Conservation (phyloP, 1,140 invertebrate species). For the Drosophila micromelanica region DNA sequence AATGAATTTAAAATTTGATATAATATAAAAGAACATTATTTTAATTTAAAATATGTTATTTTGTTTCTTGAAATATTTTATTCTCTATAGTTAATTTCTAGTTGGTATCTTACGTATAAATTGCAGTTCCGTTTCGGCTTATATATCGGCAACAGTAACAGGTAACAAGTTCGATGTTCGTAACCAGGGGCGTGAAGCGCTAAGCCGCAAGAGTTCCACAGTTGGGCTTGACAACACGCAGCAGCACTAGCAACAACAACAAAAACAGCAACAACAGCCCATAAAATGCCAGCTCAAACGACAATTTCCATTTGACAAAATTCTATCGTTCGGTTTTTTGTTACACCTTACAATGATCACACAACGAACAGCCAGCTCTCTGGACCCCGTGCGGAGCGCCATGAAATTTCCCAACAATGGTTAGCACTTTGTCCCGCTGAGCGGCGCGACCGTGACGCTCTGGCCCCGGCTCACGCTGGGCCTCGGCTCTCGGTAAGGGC, state of each 20-base stretch:
- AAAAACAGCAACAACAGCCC: constrained; percentile 19
- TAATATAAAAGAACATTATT: too few species aligned
- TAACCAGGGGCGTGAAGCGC: constrained; percentile 53
- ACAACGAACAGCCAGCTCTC: constrained; percentile 10
- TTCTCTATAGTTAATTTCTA: too few species aligned
- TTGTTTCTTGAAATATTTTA: too few species aligned
- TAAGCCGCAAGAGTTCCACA: constrained; percentile 7
- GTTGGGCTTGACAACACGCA: not conserved
- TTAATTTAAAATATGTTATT: too few species aligned
- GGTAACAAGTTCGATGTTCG: constrained; percentile 26
- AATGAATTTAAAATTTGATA: too few species aligned
- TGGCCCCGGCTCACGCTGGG: constrained; percentile 58
- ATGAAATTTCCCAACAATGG: constrained; percentile 78
- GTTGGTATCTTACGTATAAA: too few species aligned
- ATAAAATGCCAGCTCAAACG: constrained; percentile 44
- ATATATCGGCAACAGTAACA: constrained; percentile 2
- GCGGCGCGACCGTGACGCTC: constrained; percentile 61
- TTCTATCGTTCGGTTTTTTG: constrained; percentile 76
- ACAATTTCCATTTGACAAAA: constrained; percentile 78
- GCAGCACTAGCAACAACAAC: not conserved
- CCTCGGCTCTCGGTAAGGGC: not conserved
- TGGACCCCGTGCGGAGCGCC: constrained; percentile 74
- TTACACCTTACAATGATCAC: constrained; percentile 74
- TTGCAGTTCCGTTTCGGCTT: constrained; percentile 14
- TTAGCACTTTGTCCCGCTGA: constrained; percentile 73